Conservation (phyloP, 2,888 invertebrate genomes). For the Apantesis nais region DNA sequence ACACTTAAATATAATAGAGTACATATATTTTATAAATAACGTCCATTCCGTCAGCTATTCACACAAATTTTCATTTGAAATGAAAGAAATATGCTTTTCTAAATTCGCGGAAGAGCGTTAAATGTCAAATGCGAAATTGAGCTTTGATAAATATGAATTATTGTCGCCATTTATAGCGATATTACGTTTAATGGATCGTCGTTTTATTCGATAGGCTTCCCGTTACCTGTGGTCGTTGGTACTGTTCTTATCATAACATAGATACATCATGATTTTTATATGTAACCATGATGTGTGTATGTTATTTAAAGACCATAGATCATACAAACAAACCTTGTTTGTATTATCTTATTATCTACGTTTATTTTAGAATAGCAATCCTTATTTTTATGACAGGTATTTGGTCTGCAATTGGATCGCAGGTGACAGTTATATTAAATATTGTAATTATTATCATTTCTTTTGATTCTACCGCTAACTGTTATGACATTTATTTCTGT, state of each 20-base stretch:
- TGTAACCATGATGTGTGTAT: too few relatives aligned
- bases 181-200: background rate
- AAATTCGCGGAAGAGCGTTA: slow-evolving; percentile 12
- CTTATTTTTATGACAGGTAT: too few relatives aligned
- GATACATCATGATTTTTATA: too few relatives aligned
- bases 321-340: too few relatives aligned
- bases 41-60: slow-evolving; percentile 31
- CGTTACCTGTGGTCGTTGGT: background rate
- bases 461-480: too few relatives aligned
- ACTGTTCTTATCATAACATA: background rate
- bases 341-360: too few relatives aligned
- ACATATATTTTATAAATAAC: slow-evolving; percentile 34
- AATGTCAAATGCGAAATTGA: slow-evolving; percentile 7
- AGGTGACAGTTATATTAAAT: too few relatives aligned
- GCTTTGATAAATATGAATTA: slow-evolving; percentile 3
- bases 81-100: background rate
- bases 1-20: slow-evolving; percentile 50
- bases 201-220: background rate
- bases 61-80: slow-evolving; percentile 13
- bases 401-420: too few relatives aligned
- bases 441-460: too few relatives aligned
- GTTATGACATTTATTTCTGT: too few relatives aligned
- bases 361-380: too few relatives aligned
- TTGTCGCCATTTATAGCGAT: background rate
- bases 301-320: too few relatives aligned